Evolutionary conservation across 1,140 invertebrate genomes (phyloP), one percentile per base, ranked within the genome.

Genomic region (Zaprionus africanus): DNA sequence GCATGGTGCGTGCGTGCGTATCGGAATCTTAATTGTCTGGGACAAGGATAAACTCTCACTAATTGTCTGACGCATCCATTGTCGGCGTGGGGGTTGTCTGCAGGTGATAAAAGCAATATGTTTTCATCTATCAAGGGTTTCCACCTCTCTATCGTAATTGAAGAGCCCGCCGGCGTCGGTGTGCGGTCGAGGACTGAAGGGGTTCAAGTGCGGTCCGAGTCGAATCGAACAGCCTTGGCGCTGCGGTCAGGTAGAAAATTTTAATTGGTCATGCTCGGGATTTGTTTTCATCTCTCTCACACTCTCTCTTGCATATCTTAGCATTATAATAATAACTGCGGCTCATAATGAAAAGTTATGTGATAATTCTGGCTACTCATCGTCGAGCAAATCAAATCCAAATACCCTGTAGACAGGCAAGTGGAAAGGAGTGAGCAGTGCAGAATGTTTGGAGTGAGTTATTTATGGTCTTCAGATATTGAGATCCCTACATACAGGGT

Each of bases 351-450:
- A 74, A 67, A 65, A 70, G 38, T 76, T 69, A 70, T 82, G 69
- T 69, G 41, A 82, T 80, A 28, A 51, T 78, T 82, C 63, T 68
- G 69, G 65, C 69, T 71, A 80, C 62, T 82, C 68, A 77, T 82
- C 73, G 69, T 69, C 13, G 51, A 43, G 36, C n/a, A 38, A 34
- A 24, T 59, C 24, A 24, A 60, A 54, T 17, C 15, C 19, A 12
- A 1, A 41, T 57, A 66, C 26, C 56, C 58, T 62, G 57, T 60
- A 41, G 13, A 36, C 17, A 22, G 22, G 22, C 11, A 17, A 24
- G 4, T 4, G 9, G 1, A 0, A 4, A 12, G 36, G 36, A 38
- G 13, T 34, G 31, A 34, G 31, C 31, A 34, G 9, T 34, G 31
- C 31, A 38, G 13, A 13, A 38, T 38, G 36, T 15, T 38, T 34